Evolutionary conservation across 2,888 invertebrate species (phyloP), one percentile per base, ranked within the genome.

Genomic region (Perdita meconis): DNA sequence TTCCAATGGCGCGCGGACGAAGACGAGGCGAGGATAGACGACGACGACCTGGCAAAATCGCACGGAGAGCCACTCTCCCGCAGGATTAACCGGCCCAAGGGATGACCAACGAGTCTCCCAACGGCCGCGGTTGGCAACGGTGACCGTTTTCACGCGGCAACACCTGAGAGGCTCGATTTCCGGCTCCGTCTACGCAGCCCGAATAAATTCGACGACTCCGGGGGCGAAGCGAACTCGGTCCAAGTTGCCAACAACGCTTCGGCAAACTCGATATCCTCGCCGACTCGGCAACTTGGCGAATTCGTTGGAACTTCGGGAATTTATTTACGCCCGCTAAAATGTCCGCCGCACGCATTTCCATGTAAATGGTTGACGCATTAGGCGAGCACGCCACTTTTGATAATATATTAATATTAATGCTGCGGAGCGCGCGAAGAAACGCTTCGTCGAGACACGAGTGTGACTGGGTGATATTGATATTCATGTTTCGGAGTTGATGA

Each of bases 351-450:
- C 70, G 50, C 42, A 40, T 53, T 22, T 47, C 74, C 59, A 26
- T 75, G 75, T 65, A 75, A 75, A 75, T 60, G 66, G 75, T 60
- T 56, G 60, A 74, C 74, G 75, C 74, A 74, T 75, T 75, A 74
- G 55, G 44, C 53, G 65, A 55, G 59, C 60, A 60, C 60, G 75
- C 75, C 60, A 74, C 66, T 74, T 75, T 75, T 66, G 55, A 60
- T 42, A 74, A 75, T 74, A 50, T 75, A 74, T 75, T 75, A 75
- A 75, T 75, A 74, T 75, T 75, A 75, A 75, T 74, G 75, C 19
- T 34, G 30, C 19, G 34, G 34, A 38, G 75, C 59, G 59, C 44
- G 53, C 60, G 55, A n/a, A n/a, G n/a, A n/a, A n/a, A n/a, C n/a
- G n/a, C n/a, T n/a, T n/a, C n/a, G n/a, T n/a, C n/a, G n/a, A n/a